Base-by-base conservation (phyloP, 2,888 invertebrate species). In the Epirrita christyi region DNA sequence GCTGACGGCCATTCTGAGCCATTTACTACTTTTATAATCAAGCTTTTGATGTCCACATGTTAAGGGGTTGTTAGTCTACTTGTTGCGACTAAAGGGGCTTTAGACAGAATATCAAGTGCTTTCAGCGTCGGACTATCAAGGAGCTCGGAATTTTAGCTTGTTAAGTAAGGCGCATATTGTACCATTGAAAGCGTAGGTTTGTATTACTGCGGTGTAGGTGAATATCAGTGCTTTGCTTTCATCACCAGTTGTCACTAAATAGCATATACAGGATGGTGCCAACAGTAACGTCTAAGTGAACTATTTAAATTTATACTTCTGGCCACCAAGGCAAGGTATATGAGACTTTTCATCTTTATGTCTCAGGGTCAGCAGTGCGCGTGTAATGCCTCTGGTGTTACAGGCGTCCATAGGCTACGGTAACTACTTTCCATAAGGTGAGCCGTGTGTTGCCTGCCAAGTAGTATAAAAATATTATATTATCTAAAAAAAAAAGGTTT, bases 51-150 rank as follows among this genome's bases (percentile, higher is more conserved):
- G 34, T 49, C 43, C 13, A 14, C 32, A 21, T 34, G 49, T 49
- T 21, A 56, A 21, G 57, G 69, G 73, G 75, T 78, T 76, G 76
- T 78, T 78, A 63, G 68, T 66, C 64, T 69, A 75, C 76, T 75
- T 75, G 76, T 73, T 72, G 64, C 62, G 69, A 55, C 51, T 61
- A 69, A 71, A 72, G 73, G 38, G 45, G 60, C 59, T 54, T 63
- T 46, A 61, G 48, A 63, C 64, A 71, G 65, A 55, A 49, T 47
- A 27, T 42, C 43, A 45, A 48, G 36, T 41, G 40, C 43, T 38
- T 52, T 51, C 14, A 29, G 34, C 41, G 40, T 42, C 44, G n/a
- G 44, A 48, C 48, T 34, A 4, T 52, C 45, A 52, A 27, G 43
- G 57, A 11, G 21, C 21, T 21, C 4, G 21, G 21, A 21, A 21